These are phyloP conservation scores for Acropora yongei DNA, from an alignment of 64 coral and sea anemone species.

Conservation along the genomic window DNA sequence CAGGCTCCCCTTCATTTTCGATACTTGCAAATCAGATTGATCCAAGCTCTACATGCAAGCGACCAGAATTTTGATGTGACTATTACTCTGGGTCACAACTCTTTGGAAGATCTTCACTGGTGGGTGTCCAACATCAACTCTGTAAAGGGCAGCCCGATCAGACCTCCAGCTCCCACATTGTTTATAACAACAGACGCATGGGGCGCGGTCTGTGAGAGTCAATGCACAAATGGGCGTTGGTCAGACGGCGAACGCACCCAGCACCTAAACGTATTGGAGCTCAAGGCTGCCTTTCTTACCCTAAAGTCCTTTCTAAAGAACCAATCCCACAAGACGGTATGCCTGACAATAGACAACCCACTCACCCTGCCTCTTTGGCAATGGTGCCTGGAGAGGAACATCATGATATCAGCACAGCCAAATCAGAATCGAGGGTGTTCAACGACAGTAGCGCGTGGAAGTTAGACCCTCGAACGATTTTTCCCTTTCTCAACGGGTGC, in stretches of 20 bases:
- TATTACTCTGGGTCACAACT: background rate
- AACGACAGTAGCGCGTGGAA: too few relatives aligned
- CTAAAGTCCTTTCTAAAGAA: constrained; percentile 9
- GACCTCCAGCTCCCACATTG: background rate
- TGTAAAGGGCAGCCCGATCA: background rate
- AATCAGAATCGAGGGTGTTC: too few relatives aligned
- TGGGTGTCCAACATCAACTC: background rate
- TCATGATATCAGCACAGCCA: constrained; percentile 11
- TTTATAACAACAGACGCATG: background rate
- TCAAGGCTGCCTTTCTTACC: constrained; percentile 27
- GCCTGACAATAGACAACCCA: constrained; percentile 25
- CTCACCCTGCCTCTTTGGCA: background rate
- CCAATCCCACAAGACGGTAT: constrained; percentile 4
- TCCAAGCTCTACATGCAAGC: background rate
- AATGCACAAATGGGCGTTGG: background rate
- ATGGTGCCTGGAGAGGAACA: constrained; percentile 29
- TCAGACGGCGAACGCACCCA: too few relatives aligned
- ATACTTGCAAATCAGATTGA: background rate
- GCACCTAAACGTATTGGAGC: background rate
- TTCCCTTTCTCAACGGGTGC: too few relatives aligned
- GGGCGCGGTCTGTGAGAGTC: background rate
- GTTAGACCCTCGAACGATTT: too few relatives aligned
- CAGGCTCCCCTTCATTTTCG: too few relatives aligned
- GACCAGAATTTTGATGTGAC: background rate
- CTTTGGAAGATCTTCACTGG: background rate